phyloP scores from a whole-genome alignment of 2,888 invertebrate species.

The Fragum sueziense region DNA sequence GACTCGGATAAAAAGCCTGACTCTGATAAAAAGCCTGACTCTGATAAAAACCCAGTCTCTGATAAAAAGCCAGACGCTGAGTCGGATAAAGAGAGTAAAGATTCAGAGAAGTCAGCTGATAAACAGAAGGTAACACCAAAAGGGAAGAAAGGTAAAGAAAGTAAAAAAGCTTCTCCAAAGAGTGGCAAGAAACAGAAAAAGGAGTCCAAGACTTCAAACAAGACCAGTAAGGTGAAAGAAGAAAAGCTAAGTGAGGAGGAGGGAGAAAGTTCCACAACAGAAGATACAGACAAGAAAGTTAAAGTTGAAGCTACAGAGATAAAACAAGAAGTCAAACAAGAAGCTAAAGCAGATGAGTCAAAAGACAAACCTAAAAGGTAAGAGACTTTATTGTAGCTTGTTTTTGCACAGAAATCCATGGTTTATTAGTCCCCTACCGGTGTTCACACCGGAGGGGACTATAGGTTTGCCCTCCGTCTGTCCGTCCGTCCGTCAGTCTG shows the following conservation, averaged over 20 bases:
- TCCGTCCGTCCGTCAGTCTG: no score
- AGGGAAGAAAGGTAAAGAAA: slow-evolving; percentile 22
- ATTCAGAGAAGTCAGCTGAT: background rate
- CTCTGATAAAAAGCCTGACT: no score
- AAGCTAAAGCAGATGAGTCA: background rate
- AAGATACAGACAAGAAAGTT: background rate
- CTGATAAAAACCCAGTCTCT: no score
- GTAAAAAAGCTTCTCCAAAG: slow-evolving; percentile 14
- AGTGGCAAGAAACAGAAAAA: slow-evolving; percentile 5
- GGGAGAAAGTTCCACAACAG: slow-evolving; percentile 15
- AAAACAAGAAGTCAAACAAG: slow-evolving; percentile 3
- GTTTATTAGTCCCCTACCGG: no score
- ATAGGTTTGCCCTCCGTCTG: no score
- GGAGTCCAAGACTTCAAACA: slow-evolving; percentile 15
- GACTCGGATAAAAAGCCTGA: no score
- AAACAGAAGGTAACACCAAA: slow-evolving; percentile 8
- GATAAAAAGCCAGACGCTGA: no score
- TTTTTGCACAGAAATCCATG: no score
- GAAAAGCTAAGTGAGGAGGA: slow-evolving; percentile 38
- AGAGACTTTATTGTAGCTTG: background rate
- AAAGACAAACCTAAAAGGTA: slow-evolving; percentile 19
- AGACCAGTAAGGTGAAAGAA: slow-evolving; percentile 47
- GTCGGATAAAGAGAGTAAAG: no score
- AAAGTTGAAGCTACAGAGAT: background rate
- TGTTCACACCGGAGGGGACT: no score